These are phyloP conservation scores for Porites australiensis DNA, from an alignment of 64 coral and sea anemone genomes.

Conservation along the genomic window DNA sequence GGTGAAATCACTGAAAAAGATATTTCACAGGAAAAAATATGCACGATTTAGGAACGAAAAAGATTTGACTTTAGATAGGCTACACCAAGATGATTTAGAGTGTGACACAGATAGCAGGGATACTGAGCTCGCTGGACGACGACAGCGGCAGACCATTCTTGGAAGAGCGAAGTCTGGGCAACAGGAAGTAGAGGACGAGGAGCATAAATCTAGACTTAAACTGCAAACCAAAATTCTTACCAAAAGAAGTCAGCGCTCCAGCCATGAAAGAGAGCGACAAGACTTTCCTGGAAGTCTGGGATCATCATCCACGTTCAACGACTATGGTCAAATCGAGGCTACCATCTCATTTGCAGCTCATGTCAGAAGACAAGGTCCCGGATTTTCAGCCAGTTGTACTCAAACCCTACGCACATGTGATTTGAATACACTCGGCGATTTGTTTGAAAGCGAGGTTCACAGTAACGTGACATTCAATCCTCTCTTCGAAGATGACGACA, in stretches of 20 bases:
- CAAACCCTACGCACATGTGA: slow-evolving; percentile 25
- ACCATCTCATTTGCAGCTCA: slow-evolving; percentile 30
- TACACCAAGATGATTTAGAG: neutral
- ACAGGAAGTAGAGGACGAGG: neutral
- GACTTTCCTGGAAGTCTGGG: neutral
- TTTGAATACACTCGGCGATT: neutral
- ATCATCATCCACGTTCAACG: neutral
- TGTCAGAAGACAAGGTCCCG: slow-evolving; percentile 39
- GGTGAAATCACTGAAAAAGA: neutral
- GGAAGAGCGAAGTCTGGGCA: neutral
- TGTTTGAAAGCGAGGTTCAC: slow-evolving; percentile 39
- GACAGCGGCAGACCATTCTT: neutral
- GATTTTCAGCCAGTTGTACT: slow-evolving; percentile 47
- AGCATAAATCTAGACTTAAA: neutral
- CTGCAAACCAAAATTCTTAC: slow-evolving; percentile 1
- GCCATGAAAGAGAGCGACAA: neutral
- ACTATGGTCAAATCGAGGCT: slow-evolving; percentile 22
- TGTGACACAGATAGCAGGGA: neutral
- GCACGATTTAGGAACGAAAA: neutral
- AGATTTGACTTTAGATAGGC: neutral
- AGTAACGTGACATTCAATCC: slow-evolving; percentile 50
- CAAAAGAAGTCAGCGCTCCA: slow-evolving; percentile 12
- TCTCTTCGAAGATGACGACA: slow-evolving; percentile 40
- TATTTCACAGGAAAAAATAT: slow-evolving; percentile 22
- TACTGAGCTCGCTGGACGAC: neutral